phyloP scores from a whole-genome alignment of 2,888 invertebrate genomes.

The Trachelus troglodyta region DNA sequence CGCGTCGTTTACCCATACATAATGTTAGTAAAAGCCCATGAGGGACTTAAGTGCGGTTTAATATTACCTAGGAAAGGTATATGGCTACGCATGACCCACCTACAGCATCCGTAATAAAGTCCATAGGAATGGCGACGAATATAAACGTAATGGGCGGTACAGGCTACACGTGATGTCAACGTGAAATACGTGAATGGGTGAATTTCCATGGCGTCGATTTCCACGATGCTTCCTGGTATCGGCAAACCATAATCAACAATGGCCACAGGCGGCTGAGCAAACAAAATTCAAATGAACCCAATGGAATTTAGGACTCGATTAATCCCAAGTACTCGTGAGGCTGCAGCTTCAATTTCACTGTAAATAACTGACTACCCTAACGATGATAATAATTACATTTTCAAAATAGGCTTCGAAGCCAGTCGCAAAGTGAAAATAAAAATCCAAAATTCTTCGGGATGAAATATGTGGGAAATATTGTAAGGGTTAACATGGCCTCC shows the following conservation, averaged over 20 bases:
- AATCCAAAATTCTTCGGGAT: background rate
- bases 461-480: background rate
- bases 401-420: background rate
- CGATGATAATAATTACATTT: too few relatives aligned
- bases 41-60: background rate
- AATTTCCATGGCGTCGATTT: background rate
- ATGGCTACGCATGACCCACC: background rate
- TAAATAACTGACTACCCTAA: background rate
- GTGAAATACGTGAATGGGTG: background rate
- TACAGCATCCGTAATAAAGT: background rate
- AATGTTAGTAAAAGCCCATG: background rate
- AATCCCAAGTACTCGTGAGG: background rate
- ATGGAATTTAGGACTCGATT: background rate
- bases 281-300: background rate
- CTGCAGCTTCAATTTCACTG: background rate
- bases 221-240: background rate
- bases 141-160: background rate
- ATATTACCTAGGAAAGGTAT: background rate
- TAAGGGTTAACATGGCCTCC: background rate
- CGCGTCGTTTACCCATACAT: background rate
- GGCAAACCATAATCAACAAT: background rate
- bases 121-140: background rate
- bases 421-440: background rate
- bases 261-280: background rate
- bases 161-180: background rate